Evolutionary conservation across 2,888 invertebrate genomes (phyloP).

Genomic region (Bhutanitis thaidina): DNA sequence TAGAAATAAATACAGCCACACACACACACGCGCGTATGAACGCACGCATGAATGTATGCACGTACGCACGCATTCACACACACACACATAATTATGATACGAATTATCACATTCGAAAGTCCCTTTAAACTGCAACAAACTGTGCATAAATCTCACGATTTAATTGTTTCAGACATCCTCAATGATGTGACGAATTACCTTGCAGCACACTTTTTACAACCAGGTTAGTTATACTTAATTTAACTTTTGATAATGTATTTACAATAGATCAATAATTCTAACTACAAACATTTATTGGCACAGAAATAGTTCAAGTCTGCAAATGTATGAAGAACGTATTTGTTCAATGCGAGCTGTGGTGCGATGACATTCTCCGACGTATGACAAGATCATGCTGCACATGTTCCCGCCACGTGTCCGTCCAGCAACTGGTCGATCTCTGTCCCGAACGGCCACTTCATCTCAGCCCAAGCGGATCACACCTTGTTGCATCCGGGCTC

Average conservation of each 20-base stretch:
- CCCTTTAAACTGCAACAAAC: too few relatives aligned
- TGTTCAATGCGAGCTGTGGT: constrained; percentile 69
- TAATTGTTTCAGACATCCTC: constrained; percentile 58
- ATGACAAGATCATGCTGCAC: constrained; percentile 56
- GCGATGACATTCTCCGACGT: constrained; percentile 60
- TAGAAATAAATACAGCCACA: too few relatives aligned
- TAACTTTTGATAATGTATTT: not conserved
- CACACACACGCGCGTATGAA: too few relatives aligned
- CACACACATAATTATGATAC: too few relatives aligned
- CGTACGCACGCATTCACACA: too few relatives aligned
- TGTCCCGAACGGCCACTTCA: constrained; percentile 32
- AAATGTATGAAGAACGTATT: constrained; percentile 68
- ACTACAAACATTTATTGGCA: constrained; percentile 7
- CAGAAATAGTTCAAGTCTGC: constrained; percentile 60
- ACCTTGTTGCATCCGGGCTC: constrained; percentile 39
- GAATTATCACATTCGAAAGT: too few relatives aligned
- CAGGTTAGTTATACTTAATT: constrained; percentile 41
- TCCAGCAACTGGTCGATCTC: constrained; percentile 44
- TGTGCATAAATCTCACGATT: too few relatives aligned
- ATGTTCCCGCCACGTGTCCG: constrained; percentile 54
- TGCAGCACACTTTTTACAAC: constrained; percentile 52
- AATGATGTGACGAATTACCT: constrained; percentile 56
- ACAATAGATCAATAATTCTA: too few relatives aligned
- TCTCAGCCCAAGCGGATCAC: constrained; percentile 32
- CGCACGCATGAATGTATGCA: too few relatives aligned